Evolutionary conservation across 1,140 invertebrate species (phyloP).

Genomic region (Aleiodes sp.): DNA sequence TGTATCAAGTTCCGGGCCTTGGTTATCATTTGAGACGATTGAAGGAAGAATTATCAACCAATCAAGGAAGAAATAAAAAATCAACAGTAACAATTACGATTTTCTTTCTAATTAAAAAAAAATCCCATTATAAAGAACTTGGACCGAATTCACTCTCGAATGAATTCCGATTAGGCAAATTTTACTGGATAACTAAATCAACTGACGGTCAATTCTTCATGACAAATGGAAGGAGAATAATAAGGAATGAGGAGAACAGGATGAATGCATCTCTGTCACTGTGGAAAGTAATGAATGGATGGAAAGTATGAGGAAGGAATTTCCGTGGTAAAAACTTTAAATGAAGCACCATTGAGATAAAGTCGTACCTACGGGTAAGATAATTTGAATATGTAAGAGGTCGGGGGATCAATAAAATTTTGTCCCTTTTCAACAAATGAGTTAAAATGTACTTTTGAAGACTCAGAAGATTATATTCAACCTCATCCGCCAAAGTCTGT

Average conservation of each 20-base stretch:
- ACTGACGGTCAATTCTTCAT: constrained; percentile 27
- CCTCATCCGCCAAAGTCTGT: neutral
- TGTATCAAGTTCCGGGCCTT: too few relatives aligned
- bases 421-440: constrained; percentile 38
- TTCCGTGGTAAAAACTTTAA: constrained; percentile 38
- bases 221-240: neutral
- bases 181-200: constrained; percentile 33
- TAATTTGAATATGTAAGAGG: constrained; percentile 45
- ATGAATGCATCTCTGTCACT: constrained; percentile 30
- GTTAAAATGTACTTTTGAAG: constrained; percentile 37
- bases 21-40: too few relatives aligned
- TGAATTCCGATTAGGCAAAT: constrained; percentile 29
- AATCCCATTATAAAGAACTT: neutral
- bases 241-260: neutral
- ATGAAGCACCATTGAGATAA: constrained; percentile 40
- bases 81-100: too few relatives aligned
- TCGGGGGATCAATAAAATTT: constrained; percentile 39
- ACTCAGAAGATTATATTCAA: constrained; percentile 23
- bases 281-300: constrained; percentile 6
- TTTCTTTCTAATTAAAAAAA: too few relatives aligned
- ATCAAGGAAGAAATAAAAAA: too few relatives aligned
- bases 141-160: neutral
- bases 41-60: too few relatives aligned
- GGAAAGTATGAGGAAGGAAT: neutral
- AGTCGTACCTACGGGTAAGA: constrained; percentile 14